phyloP scores from a whole-genome alignment of 1,140 invertebrate species.

The Acromyrmex heyeri region DNA sequence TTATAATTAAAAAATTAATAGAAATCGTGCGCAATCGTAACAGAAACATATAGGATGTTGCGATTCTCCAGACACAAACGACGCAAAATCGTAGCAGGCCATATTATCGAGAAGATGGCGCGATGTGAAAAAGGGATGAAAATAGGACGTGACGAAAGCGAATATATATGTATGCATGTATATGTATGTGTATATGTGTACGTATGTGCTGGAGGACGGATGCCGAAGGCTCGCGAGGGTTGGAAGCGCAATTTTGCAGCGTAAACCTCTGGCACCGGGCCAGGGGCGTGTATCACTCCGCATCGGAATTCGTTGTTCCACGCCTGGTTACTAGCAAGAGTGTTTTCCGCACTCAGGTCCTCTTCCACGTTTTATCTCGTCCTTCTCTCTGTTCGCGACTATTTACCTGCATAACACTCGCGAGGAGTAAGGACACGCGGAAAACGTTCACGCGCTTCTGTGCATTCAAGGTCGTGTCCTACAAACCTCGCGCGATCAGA shows the following conservation, averaged over 20 bases:
- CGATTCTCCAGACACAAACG: slow-evolving; percentile 69
- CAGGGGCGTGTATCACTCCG: slow-evolving; percentile 81
- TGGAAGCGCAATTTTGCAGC: slow-evolving; percentile 80
- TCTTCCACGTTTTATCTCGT: slow-evolving; percentile 23
- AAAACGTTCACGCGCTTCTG: slow-evolving; percentile 38
- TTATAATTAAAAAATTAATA: neutral
- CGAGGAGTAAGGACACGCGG: slow-evolving; percentile 18
- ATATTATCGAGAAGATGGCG: slow-evolving; percentile 75
- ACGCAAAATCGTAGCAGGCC: slow-evolving; percentile 75
- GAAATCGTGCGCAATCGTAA: slow-evolving; percentile 44
- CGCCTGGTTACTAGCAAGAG: slow-evolving; percentile 81
- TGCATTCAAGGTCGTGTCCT: slow-evolving; percentile 48
- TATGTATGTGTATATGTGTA: neutral
- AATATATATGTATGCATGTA: slow-evolving; percentile 15
- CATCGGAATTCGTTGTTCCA: slow-evolving; percentile 83
- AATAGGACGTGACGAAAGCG: slow-evolving; percentile 37
- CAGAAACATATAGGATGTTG: slow-evolving; percentile 55
- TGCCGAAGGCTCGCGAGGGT: slow-evolving; percentile 64
- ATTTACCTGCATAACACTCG: slow-evolving; percentile 55
- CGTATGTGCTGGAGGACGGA: slow-evolving; percentile 44
- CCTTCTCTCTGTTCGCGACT: slow-evolving; percentile 18
- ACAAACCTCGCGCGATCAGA: slow-evolving; percentile 6
- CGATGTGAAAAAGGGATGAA: slow-evolving; percentile 60
- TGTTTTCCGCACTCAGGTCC: slow-evolving; percentile 70
- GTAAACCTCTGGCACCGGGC: slow-evolving; percentile 79